Base-by-base conservation (phyloP, 2,797 vertebrate species). In the Chromobotia macracanthus region DNA sequence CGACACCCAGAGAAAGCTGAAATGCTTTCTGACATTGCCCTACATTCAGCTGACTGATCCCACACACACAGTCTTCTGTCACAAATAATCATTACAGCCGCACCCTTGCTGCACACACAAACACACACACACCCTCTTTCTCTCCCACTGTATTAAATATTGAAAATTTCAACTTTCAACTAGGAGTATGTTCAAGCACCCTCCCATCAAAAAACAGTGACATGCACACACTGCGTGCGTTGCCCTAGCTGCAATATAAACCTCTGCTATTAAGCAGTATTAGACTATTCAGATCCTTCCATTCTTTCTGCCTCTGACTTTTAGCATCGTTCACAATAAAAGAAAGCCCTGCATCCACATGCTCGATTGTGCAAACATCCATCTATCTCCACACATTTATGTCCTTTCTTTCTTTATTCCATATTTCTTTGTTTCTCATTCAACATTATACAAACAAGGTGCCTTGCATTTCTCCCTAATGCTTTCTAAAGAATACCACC, bases 101-200 rank as follows among this genome's bases (percentile, higher is more conserved):
- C 69, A 70, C 44, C 68, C 80, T 38, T 66, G 35, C 85, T 80
- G 41, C 65, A 51, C 82, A 72, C 72, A 55, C 55, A 67, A 76
- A 70, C 66, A 60, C 21, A 75, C 66, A 23, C 41, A 23, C 68
- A 68, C 28, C 44, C 72, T 56, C 66, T 60, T 48, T 72, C 83
- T 80, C 79, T 88, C 71, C 50, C 74, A 75, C 64, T 88, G 74
- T 83, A 91, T 90, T 88, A 89, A 81, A 86, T 88, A 87, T 84
- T 88, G 75, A 90, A 88, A 79, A 87, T 87, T 87, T 87, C 84
- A 89, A 84, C 88, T 88, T 90, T 87, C 81, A 83, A 89, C 83
- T 87, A 80, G 76, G 65, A 83, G 74, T 75, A 65, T 75, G 76
- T 75, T 80, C 82, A 83, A 89, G 53, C 80, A 60, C 70, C 60